Percentiles rank a stretch among this genome's conserved stretches.
These are phyloP conservation scores for Sardina pilchardus DNA, from an alignment of 2,113 vertebrate species.

Conservation along the genomic window DNA sequence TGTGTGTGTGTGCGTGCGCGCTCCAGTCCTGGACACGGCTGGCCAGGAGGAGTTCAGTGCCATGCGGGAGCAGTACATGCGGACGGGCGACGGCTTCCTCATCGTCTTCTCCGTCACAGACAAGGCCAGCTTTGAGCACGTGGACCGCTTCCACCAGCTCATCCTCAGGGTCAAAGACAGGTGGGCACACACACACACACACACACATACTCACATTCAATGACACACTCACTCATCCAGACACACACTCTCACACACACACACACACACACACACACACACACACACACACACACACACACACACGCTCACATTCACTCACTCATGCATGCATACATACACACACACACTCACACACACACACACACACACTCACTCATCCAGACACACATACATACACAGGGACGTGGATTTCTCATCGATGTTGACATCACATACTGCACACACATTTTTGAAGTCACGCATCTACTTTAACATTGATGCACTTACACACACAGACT, in stretches of 20 bases:
- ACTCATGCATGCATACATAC: too few relatives aligned
- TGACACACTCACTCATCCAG: background rate
- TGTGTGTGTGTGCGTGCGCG: background rate
- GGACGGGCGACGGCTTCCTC: conserved; percentile 96
- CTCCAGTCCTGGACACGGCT: conserved; percentile 90
- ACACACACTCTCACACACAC: background rate
- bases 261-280: background rate
- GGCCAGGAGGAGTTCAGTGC: conserved; percentile 99
- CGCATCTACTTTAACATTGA: too few relatives aligned
- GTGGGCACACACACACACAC: conserved; percentile 64
- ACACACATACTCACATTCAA: background rate
- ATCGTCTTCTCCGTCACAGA: conserved; percentile 97
- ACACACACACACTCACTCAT: too few relatives aligned
- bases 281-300: background rate
- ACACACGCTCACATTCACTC: background rate
- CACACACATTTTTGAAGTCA: too few relatives aligned
- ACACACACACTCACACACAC: too few relatives aligned
- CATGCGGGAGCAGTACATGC: conserved; percentile 99
- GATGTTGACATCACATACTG: too few relatives aligned
- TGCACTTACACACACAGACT: too few relatives aligned
- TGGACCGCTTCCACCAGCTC: conserved; percentile 96
- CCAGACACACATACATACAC: too few relatives aligned
- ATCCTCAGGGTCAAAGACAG: conserved; percentile 98
- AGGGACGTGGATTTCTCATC: too few relatives aligned
- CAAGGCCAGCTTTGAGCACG: conserved; percentile 98